Conservation (phyloP, 2,113 vertebrate genomes). For the Eudorcas thomsonii region DNA sequence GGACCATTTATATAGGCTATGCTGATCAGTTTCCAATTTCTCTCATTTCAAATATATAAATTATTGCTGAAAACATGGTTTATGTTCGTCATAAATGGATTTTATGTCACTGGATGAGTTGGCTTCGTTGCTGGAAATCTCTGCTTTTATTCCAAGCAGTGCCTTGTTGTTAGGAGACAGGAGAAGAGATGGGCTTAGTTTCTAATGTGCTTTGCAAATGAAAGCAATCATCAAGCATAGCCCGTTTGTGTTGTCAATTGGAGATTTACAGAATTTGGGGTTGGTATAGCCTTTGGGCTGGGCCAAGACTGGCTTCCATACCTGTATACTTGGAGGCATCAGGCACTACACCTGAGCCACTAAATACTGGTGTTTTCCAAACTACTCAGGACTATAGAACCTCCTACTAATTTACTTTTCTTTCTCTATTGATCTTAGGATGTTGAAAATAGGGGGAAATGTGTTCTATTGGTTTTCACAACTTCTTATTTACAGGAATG, state of each 20-base stretch:
- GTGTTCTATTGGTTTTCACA: background rate
- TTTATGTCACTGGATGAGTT: conserved; percentile 50
- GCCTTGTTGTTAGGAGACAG: background rate
- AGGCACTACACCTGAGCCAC: background rate
- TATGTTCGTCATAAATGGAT: conserved; percentile 46
- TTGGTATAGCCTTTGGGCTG: background rate
- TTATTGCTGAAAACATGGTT: conserved; percentile 46
- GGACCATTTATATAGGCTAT: conserved; percentile 17
- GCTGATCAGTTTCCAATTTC: conserved; percentile 44
- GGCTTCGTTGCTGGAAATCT: conserved; percentile 51
- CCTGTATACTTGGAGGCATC: background rate
- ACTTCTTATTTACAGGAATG: background rate
- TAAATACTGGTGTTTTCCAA: background rate
- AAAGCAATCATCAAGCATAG: background rate
- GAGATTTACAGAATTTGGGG: background rate
- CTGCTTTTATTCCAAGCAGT: conserved; percentile 15
- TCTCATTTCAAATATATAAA: conserved; percentile 39
- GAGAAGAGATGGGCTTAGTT: background rate
- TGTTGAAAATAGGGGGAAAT: background rate
- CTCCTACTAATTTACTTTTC: background rate
- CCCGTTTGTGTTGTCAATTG: background rate
- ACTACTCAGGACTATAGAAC: background rate
- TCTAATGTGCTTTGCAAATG: conserved; percentile 35
- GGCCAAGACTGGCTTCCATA: background rate
- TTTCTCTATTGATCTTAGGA: background rate